These are phyloP conservation scores for Muscicapa adusta DNA, from an alignment of 2,113 vertebrate species.

Conservation along the genomic window DNA sequence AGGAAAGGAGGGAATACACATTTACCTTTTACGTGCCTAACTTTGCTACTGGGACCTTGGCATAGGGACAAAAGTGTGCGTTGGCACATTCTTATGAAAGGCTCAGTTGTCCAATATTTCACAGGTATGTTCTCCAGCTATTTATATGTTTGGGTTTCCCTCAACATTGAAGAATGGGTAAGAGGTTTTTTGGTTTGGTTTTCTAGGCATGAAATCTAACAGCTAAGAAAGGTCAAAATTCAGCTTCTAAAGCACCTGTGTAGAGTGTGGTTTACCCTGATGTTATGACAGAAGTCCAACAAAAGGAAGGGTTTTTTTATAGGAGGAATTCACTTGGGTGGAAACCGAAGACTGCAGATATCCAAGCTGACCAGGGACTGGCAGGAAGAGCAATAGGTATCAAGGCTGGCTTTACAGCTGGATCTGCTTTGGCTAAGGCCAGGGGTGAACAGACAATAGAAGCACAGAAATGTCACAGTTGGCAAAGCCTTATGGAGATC, in stretches of 20 bases:
- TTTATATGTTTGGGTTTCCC: not conserved
- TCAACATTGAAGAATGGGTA: not conserved
- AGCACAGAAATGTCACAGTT: not conserved
- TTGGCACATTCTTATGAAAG: not conserved
- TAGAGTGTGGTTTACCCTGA: not conserved
- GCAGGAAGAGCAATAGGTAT: not conserved
- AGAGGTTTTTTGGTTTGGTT: not conserved
- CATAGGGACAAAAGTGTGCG: not conserved
- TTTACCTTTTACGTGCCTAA: not conserved
- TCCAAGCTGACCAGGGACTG: accelerated
- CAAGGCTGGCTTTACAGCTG: not conserved
- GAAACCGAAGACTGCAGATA: not conserved
- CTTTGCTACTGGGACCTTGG: not conserved
- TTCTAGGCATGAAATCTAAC: not conserved
- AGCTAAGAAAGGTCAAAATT: not conserved
- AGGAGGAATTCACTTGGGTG: not conserved
- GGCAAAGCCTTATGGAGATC: not conserved
- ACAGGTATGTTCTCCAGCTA: not conserved
- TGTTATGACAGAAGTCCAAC: not conserved
- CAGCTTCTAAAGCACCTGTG: not conserved
- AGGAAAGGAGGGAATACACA: not conserved
- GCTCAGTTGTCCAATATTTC: not conserved
- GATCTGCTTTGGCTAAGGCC: not conserved
- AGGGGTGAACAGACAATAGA: not conserved
- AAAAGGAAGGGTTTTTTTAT: not conserved